Conservation (phyloP, 2,888 invertebrate genomes). For the Arctia plantaginis region DNA sequence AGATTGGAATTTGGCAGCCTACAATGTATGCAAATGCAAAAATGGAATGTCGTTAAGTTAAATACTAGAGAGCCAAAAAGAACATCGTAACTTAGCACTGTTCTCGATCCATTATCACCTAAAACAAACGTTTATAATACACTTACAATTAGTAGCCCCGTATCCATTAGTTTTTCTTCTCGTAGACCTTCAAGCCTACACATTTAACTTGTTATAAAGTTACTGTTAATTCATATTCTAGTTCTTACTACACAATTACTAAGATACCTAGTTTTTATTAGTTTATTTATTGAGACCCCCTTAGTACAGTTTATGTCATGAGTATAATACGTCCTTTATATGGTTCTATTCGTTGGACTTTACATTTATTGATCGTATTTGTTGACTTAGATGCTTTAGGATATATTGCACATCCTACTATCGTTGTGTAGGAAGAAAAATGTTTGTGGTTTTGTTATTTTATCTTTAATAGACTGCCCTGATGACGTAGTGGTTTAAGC, state of each 20-base stretch:
- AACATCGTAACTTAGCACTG: no score
- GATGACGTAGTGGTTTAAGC: no score
- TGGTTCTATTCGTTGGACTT: not conserved
- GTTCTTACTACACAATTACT: conserved; percentile 54
- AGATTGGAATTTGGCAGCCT: no score
- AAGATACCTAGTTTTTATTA: conserved; percentile 40
- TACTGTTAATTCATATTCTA: conserved; percentile 46
- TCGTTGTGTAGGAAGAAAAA: no score
- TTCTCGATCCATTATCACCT: conserved; percentile 20
- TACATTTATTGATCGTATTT: not conserved
- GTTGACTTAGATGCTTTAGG: not conserved
- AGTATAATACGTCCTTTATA: not conserved
- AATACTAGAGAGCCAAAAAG: no score
- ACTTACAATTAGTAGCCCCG: conserved; percentile 39
- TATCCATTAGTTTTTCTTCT: conserved; percentile 48
- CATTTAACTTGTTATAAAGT: conserved; percentile 41
- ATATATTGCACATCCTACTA: not conserved
- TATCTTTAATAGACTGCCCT: no score
- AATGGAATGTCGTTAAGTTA: no score
- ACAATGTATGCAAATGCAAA: no score
- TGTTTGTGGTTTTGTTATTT: no score
- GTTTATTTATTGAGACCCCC: conserved; percentile 49
- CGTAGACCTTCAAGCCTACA: conserved; percentile 25
- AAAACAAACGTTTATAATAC: not conserved
- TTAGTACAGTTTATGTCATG: conserved; percentile 18